Percentiles rank a stretch among this genome's conserved stretches.
These are phyloP conservation scores for Pinctada fucata DNA, from an alignment of 2,888 invertebrate genomes.

Conservation along the genomic window DNA sequence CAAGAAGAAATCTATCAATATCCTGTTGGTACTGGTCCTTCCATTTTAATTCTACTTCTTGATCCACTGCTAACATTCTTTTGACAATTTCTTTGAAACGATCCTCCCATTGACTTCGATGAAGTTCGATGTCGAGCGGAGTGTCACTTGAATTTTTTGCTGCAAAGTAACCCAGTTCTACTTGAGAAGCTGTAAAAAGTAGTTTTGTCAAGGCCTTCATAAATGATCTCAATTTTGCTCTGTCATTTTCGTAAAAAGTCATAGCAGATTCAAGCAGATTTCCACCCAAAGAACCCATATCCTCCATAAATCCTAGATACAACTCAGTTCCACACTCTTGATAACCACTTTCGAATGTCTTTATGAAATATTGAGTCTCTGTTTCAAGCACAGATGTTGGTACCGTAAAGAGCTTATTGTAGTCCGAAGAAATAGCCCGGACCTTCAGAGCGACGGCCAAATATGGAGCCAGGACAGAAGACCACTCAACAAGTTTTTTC, in stretches of 20 bases:
- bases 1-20: neutral
- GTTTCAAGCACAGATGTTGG: no score
- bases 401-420: no score
- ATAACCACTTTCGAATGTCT: neutral
- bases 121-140: neutral
- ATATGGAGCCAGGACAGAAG: neutral
- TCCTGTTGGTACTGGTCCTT: neutral
- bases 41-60: neutral
- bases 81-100: neutral
- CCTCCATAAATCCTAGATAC: conserved; percentile 4
- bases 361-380: neutral
- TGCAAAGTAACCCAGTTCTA: neutral
- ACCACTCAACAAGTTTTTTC: neutral
- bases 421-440: neutral
- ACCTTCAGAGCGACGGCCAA: neutral
- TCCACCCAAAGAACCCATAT: neutral
- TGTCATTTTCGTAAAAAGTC: neutral
- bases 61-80: neutral
- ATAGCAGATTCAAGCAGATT: neutral
- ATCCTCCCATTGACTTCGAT: neutral
- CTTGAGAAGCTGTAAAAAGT: neutral
- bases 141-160: neutral
- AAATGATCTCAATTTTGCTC: neutral
- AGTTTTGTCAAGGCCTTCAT: neutral
- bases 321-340: neutral